Evolutionary conservation across 2,797 vertebrate genomes (phyloP).

Genomic region (Clarias pachynema): DNA sequence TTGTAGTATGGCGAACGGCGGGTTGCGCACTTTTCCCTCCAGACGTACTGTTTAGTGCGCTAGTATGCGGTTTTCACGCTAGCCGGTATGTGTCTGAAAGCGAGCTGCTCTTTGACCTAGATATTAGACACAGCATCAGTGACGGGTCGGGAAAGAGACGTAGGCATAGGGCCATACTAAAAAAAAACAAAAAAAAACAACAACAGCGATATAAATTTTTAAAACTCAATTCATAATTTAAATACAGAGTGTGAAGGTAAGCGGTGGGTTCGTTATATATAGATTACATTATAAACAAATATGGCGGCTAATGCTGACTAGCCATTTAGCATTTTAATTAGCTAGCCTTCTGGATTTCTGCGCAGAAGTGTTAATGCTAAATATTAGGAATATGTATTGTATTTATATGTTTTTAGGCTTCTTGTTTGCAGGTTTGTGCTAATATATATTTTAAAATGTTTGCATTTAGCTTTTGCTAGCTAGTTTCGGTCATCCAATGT

Average conservation of each 20-base stretch:
- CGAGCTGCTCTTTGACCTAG: not conserved
- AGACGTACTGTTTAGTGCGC: not conserved
- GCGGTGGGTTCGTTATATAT: not conserved
- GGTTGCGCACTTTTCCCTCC: not conserved
- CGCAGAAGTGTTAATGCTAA: not conserved
- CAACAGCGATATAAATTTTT: not conserved
- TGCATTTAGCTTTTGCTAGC: not conserved
- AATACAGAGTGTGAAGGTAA: not conserved
- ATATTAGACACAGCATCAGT: not conserved
- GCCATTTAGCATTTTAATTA: not conserved
- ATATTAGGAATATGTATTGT: not conserved
- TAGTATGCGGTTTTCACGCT: not conserved
- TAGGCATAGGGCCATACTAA: not conserved
- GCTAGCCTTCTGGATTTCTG: not conserved
- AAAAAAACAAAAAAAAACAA: not conserved
- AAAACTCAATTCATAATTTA: not conserved
- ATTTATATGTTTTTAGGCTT: not conserved
- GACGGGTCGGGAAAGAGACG: not conserved
- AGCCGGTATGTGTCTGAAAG: not conserved
- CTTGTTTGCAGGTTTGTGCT: not conserved
- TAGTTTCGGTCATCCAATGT: not conserved
- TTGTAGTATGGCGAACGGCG: not conserved
- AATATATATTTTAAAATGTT: not conserved
- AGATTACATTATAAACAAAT: constrained; percentile 6
- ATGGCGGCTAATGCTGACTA: constrained; percentile 17